Conservation (phyloP, 2,888 invertebrate species). For the Heliconius ethilla region DNA sequence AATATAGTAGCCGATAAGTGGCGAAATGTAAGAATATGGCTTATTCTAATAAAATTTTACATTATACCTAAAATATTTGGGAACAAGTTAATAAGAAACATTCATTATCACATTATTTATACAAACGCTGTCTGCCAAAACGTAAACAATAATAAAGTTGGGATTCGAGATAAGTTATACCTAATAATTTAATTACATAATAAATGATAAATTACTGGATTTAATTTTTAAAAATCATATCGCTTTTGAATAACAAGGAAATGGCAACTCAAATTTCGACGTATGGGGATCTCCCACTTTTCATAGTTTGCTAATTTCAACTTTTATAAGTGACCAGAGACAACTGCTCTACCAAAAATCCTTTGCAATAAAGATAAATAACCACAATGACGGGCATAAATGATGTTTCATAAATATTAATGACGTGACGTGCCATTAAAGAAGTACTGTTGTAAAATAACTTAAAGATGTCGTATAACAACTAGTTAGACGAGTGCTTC, state of each 20-base stretch:
- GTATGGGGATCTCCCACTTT: no score
- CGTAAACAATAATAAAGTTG: conserved; percentile 3
- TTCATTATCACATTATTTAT: not conserved
- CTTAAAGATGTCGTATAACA: conserved; percentile 15
- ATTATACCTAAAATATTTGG: not conserved
- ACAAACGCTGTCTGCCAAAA: not conserved
- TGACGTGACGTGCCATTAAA: not conserved
- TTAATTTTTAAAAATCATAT: no score
- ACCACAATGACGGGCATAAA: not conserved
- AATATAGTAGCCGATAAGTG: not conserved
- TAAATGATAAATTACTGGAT: no score
- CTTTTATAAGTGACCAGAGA: no score
- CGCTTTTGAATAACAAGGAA: no score
- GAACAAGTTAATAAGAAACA: not conserved
- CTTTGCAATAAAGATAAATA: not conserved
- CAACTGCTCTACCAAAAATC: no score
- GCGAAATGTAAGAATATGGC: not conserved
- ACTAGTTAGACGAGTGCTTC: conserved; percentile 9
- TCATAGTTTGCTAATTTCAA: no score
- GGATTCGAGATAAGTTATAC: not conserved
- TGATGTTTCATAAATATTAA: conserved; percentile 1
- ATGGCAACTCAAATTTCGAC: no score
- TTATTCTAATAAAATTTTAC: not conserved
- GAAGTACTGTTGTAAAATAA: conserved; percentile 8
- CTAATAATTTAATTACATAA: conserved; percentile 1